Conservation (phyloP, 2,888 invertebrate genomes). For the Aplocera efformata region DNA sequence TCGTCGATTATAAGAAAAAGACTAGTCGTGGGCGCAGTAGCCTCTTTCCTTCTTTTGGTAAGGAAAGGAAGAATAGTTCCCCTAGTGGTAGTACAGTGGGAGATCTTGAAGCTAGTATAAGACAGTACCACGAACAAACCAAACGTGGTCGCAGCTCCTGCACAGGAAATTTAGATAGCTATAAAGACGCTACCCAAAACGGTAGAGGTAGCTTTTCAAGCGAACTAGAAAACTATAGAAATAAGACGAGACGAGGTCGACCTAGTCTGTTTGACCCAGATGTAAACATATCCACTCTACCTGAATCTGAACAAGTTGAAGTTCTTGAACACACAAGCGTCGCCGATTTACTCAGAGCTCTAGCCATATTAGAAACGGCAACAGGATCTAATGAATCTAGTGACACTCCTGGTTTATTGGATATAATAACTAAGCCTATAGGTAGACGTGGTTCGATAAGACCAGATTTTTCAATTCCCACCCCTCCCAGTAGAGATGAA, state of each 20-base stretch:
- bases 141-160: constrained; percentile 52
- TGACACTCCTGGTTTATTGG: constrained; percentile 48
- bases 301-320: constrained; percentile 75
- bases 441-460: constrained; percentile 60
- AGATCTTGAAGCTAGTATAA: constrained; percentile 65
- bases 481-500: constrained; percentile 46
- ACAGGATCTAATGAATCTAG: constrained; percentile 26
- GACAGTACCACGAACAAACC: constrained; percentile 60
- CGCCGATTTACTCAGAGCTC: constrained; percentile 88
- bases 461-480: constrained; percentile 54
- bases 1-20: constrained; percentile 67
- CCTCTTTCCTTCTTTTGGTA: constrained; percentile 68
- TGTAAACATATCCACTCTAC: constrained; percentile 58
- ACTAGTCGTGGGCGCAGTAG: constrained; percentile 61
- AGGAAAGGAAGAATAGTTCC: constrained; percentile 59
- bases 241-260: constrained; percentile 63
- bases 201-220: constrained; percentile 41
- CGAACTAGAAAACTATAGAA: constrained; percentile 63
- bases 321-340: constrained; percentile 90
- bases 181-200: constrained; percentile 38
- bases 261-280: constrained; percentile 71
- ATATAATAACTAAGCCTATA: constrained; percentile 44
- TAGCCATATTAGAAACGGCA: constrained; percentile 83
- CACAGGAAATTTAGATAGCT: constrained; percentile 48
- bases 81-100: constrained; percentile 48